Evolutionary conservation across 2,797 vertebrate genomes (phyloP), one percentile per base, ranked within the genome.

Genomic region (Scleropages formosus): DNA sequence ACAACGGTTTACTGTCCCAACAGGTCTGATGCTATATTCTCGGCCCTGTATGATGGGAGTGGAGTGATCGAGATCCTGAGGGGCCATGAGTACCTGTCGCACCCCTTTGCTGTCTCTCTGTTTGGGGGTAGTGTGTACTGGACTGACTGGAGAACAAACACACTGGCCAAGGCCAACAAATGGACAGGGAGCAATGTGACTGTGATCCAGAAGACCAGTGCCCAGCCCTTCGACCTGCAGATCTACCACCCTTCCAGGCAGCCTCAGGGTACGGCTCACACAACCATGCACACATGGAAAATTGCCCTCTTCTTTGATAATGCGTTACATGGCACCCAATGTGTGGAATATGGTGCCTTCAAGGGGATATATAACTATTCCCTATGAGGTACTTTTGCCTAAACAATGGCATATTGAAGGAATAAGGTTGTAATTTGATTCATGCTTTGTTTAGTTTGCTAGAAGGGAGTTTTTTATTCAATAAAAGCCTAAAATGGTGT

Each of bases 121-220:
- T 99, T 94, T 72, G 98, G 96, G 78, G 96, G 96, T 78, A 95
- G 95, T 39, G 96, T 99, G 1, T 99, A 98, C 81, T 99, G 98
- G 98, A 98, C 98, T 0, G 98, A 99, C 74, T 99, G 98, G 98
- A 91, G 96, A 82, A 99, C 98, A 12, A 99, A 99, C 70, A 99
- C 96, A 2, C 88, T 99, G 73, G 94, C 96, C 26, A 96, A 95
- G 89, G 97, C 98, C 78, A 99, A 96, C 83, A 99, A 99, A 85
- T 99, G 98, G 98, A 98, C 95, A 0, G 98, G 98, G 6, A 93
- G 88, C 70, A 99, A 99, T 80, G 98, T 99, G 81, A 98, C 95
- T 0, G 96, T 99, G 56, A 98, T 99, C 87, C 98, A 99, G 85
- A 98, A 98, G 91, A 99, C 98, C 24, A 99, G 96, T n/a, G 96